Conservation (phyloP, 2,797 vertebrate species). For the Aythya fuligula region DNA sequence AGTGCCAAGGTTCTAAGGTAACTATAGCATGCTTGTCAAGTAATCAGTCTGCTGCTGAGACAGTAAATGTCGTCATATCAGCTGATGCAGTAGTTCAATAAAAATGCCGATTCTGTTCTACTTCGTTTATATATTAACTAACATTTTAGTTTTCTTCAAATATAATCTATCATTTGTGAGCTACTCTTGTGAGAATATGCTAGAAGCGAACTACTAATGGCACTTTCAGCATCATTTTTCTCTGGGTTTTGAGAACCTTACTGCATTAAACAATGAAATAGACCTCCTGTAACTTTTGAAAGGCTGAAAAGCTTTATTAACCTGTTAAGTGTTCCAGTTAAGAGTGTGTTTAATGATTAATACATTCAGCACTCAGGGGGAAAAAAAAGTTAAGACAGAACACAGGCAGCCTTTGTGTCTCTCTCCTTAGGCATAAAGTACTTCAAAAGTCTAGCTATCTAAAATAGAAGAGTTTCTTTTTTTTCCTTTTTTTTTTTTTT, state of each 20-base stretch:
- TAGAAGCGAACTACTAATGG: background rate
- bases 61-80: background rate
- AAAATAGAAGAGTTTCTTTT: background rate
- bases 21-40: background rate
- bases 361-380: background rate
- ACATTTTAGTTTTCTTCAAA: background rate
- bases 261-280: background rate
- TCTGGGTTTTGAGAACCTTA: background rate
- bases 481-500: background rate
- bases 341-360: constrained; percentile 52
- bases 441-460: background rate
- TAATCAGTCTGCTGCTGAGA: background rate
- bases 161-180: background rate
- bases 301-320: background rate
- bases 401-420: background rate
- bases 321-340: constrained; percentile 20
- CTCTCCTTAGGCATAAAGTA: background rate
- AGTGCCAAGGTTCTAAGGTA: background rate
- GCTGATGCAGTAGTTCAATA: background rate
- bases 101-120: background rate
- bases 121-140: background rate
- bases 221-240: background rate
- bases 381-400: background rate
- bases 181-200: background rate
- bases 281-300: background rate